Percentiles rank a stretch among this genome's conserved stretches.
Conservation (phyloP, 2,797 vertebrate species). For the Rhinogobio ventralis region DNA sequence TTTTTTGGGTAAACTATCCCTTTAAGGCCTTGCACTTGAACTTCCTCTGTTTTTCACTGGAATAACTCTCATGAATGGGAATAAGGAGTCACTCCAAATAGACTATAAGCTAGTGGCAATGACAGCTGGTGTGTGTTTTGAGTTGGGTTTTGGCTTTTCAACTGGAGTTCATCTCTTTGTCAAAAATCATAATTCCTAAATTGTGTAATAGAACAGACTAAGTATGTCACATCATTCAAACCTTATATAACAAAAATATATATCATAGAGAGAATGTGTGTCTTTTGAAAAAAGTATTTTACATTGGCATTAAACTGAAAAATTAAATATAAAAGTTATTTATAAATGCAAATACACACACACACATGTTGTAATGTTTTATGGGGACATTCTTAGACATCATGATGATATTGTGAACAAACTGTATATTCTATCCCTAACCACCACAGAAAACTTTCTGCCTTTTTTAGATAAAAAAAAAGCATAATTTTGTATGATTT, state of each 20-base stretch:
- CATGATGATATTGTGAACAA: not conserved
- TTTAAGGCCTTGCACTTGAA: not conserved
- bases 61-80: not conserved
- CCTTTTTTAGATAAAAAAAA: not conserved
- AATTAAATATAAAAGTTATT: not conserved
- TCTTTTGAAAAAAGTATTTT: not conserved
- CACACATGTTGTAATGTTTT: not conserved
- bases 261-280: not conserved
- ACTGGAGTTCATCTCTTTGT: not conserved
- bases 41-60: not conserved
- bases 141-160: not conserved
- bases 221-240: not conserved
- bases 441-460: not conserved
- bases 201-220: not conserved
- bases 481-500: not conserved
- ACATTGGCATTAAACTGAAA: not conserved
- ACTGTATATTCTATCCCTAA: not conserved
- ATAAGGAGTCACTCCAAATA: not conserved
- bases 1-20: no score
- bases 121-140: not conserved
- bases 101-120: not conserved
- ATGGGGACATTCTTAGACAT: not conserved
- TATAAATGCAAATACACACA: not conserved
- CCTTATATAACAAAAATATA: not conserved
- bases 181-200: not conserved